phyloP scores from a whole-genome alignment of 2,888 invertebrate species.

The Drosophila meridiana region DNA sequence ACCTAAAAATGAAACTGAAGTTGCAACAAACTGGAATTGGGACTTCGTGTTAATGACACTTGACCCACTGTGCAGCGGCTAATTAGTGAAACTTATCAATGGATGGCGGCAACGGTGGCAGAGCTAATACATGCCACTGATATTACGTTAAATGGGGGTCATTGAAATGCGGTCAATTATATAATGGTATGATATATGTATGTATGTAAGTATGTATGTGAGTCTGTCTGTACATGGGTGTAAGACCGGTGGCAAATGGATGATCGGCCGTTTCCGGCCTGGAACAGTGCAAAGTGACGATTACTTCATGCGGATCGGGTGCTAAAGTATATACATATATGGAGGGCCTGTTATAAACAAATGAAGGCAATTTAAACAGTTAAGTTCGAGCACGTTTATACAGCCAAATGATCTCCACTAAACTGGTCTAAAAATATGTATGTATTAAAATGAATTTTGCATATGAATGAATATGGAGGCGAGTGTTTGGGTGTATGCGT shows the following conservation, averaged over 20 bases:
- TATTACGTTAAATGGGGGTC: constrained; percentile 36
- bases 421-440: constrained; percentile 39
- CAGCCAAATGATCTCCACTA: constrained; percentile 23
- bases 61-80: constrained; percentile 28
- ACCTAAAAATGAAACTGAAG: too few relatives aligned
- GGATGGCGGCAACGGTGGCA: not conserved
- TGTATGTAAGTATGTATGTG: not conserved
- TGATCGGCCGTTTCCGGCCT: constrained; percentile 60
- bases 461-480: constrained; percentile 19
- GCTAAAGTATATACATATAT: constrained; percentile 6
- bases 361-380: constrained; percentile 20
- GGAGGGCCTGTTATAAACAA: constrained; percentile 18
- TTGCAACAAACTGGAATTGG: not conserved
- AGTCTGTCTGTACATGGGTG: not conserved
- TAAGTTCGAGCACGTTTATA: not conserved
- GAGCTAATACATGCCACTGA: constrained; percentile 20
- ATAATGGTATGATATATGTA: constrained; percentile 33
- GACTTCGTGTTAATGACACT: not conserved
- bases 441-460: constrained; percentile 21
- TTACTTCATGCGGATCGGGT: constrained; percentile 35
- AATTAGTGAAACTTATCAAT: constrained; percentile 46
- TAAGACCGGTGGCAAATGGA: constrained; percentile 31
- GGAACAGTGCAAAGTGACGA: constrained; percentile 27
- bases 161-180: constrained; percentile 62
- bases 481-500: constrained; percentile 1